Evolutionary conservation across 2,888 invertebrate genomes (phyloP), one percentile per base, ranked within the genome.

Genomic region (Campoplex nolae): DNA sequence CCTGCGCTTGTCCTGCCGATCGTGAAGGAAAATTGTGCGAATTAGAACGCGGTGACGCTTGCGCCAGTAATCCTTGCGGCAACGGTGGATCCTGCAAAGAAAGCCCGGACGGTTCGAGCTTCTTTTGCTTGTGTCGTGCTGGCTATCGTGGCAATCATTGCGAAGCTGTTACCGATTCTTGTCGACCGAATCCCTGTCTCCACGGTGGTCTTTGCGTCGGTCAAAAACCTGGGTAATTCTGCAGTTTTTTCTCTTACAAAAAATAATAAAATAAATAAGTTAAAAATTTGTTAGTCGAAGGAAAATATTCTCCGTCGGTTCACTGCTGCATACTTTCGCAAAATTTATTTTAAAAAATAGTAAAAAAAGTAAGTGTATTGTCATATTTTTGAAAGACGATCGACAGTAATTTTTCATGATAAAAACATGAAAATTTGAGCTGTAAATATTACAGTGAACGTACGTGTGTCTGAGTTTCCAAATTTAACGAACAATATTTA

Each of bases 51-150:
- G 97, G 97, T 51, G 97, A 98, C 91, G 97, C 97, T 0, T 99
- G 98, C 92, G 97, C 97, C 76, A 97, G 96, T 76, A 97, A 97
- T 92, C 98, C 98, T 0, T 99, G 99, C 93, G 96, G 97, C 91
- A 98, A 99, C 93, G 98, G 98, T 11, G 99, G 98, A 2, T 98
- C 98, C 0, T 99, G 99, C 91, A 97, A 98, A 90, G 97, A 98
- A 92, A 98, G 98, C 92, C 97, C 97, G 0, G 98, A 98, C 91
- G 97, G 97, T 71, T 97, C 97, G 45, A 97, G 97, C 48, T 99
- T 97, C 96, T 98, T 98, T 94, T 99, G 99, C 91, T 95, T 98
- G 1, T 99, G 99, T 93, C 96, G 98, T 2, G 97, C 98, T 2
- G 98, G 98, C 0, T 99, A 98, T 94, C 96, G 98, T 16, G 99